Evolutionary conservation across 2,113 vertebrate species (phyloP).

Genomic region (Pelobates fuscus): DNA sequence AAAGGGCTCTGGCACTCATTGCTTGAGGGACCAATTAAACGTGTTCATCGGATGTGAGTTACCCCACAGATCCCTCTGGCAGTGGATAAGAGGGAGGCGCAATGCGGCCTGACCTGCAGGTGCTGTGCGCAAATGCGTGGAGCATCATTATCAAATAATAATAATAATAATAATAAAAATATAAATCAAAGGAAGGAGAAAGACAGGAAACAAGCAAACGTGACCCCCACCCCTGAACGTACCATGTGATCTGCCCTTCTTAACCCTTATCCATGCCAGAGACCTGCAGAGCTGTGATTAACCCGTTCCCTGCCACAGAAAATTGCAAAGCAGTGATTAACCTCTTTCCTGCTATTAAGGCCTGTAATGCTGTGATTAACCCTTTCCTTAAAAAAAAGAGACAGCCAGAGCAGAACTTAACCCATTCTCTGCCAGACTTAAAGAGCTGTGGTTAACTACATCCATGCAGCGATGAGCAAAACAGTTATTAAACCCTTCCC

Average conservation of each 20-base stretch:
- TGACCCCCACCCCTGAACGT: constrained; percentile 36
- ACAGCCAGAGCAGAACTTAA: constrained; percentile 19
- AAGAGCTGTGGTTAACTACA: constrained; percentile 32
- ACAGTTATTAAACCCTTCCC: constrained; percentile 2
- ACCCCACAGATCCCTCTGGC: constrained; percentile 30
- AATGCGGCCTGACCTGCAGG: constrained; percentile 49
- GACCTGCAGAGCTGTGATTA: constrained; percentile 24
- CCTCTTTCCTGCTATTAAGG: constrained; percentile 17
- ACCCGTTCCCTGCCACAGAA: constrained; percentile 23
- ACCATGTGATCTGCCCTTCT: constrained; percentile 47
- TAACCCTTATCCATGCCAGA: constrained; percentile 25
- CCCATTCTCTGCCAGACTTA: constrained; percentile 16
- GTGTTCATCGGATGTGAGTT: constrained; percentile 1
- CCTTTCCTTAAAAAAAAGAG: background rate
- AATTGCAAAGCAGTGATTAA: constrained; percentile 18
- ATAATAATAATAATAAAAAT: constrained; percentile 49
- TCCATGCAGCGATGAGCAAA: constrained; percentile 17
- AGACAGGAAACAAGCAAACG: constrained; percentile 41
- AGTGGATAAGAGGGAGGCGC: constrained; percentile 27
- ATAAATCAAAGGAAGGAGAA: constrained; percentile 37
- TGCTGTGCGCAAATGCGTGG: constrained; percentile 18
- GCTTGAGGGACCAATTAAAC: constrained; percentile 12
- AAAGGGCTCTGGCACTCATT: constrained; percentile 21
- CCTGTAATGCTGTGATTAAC: constrained; percentile 2
- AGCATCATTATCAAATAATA: constrained; percentile 45